Base-by-base conservation (phyloP, 2,797 vertebrate species). In the Hybognathus amarus region DNA sequence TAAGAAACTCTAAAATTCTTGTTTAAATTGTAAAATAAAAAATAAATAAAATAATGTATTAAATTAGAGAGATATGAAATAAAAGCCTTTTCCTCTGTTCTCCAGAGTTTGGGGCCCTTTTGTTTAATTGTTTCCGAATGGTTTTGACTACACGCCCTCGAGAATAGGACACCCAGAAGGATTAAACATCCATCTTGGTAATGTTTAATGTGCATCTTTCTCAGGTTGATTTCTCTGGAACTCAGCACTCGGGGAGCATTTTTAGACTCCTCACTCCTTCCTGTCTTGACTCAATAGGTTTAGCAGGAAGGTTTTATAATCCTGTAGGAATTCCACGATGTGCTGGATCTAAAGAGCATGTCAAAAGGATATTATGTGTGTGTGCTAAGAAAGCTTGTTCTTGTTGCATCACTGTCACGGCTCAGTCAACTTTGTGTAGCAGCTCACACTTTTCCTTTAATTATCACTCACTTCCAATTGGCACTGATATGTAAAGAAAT, bases 201-300 rank as follows among this genome's bases (percentile, higher is more conserved):
- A 69, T 70, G 50, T 80, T 52, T 30, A 40, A 22, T 52, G 66
- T 56, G 24, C 71, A 56, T 83, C 76, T 81, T 64, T 76, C 50
- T 82, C 59, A 36, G 27, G 40, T 75, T 74, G 52, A 64, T 38
- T 40, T 71, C 40, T 77, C 54, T 45, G 79, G 54, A 68, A 50
- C 68, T 80, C 50, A 40, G 69, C 80, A 45, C 86, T 45, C 50
- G 20, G 22, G 52, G 80, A 76, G 74, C 75, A 66, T 56, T 54
- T 87, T 82, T 74, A 75, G 71, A 82, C 76, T 17, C 45, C 74
- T 73, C 64, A 40, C 69, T 79, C 11, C 79, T 79, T 82, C 75
- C 83, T 73, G 47, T 24, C 68, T 45, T 61, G 1, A 3, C 68
- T 82, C 80, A 82, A 87, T 82, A 82, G 74, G 45, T 87, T 87